Evolutionary conservation across 2,797 vertebrate genomes (phyloP), one percentile per base, ranked within the genome.

Genomic region (Sebastes baramenuke): DNA sequence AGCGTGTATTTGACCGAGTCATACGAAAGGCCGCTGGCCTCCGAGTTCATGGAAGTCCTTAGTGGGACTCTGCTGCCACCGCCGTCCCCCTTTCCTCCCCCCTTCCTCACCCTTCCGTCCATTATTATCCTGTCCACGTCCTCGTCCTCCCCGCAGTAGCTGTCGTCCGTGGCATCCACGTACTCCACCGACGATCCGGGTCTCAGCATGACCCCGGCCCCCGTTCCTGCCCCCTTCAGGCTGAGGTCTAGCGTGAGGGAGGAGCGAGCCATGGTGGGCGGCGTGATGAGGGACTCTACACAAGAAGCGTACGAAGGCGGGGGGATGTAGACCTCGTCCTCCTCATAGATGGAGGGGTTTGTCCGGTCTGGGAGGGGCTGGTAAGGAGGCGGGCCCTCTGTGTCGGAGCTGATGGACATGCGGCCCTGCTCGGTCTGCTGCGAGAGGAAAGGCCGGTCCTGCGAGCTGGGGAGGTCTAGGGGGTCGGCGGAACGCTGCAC

Each of bases 1-100:
- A 99, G 91, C 0, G 98, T 99, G 93, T 99, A 99, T 86, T 99
- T 99, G 83, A 99, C 98, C 0, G 98, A 98, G 94, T 99, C 98
- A n/a, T 99, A 99, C 1, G 98, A 97, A 30, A 99, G 96, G 30
- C 97, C 98, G 1, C 97, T 99, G 86, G 97, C 97, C 88, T 99
- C 98, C 0, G 97, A 97, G 94, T 96, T 95, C 93, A 98, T 95
- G 0, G 97, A 97, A 75, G 97, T 97, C 95, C 97, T 95, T 2
- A 91, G 94, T 38, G 89, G 78, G 14, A 59, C 29, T 66, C 67
- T 83, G 58, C 84, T 49, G 12, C 85, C 27, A 7, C 67, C 67
- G 9, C 32, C 55, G 0, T 75, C 82, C 66, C 52, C 89, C 67
- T 81, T 87, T 42, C 68, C 85, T 83, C 58, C 92, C 67, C 20